Evolutionary conservation across 2,797 vertebrate species (phyloP).

Genomic region (Sebastes vulpes): DNA sequence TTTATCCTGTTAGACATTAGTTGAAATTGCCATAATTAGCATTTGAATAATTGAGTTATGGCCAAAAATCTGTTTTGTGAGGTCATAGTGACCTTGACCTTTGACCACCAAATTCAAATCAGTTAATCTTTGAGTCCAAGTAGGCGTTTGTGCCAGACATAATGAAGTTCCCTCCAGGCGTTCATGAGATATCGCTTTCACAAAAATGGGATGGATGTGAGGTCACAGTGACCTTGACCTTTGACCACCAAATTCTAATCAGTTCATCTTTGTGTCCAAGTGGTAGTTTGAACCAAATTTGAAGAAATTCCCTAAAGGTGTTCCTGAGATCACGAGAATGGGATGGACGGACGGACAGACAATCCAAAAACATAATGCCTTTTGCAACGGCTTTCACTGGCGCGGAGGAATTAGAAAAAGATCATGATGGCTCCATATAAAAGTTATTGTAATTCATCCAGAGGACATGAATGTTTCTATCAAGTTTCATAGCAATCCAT

Average conservation of each 20-base stretch:
- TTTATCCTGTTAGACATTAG: background rate
- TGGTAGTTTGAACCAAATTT: background rate
- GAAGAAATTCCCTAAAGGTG: background rate
- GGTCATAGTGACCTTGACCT: too few species aligned
- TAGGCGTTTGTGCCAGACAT: too few species aligned
- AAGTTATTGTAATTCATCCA: background rate
- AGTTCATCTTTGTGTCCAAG: background rate
- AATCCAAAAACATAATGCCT: background rate
- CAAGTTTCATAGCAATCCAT: background rate
- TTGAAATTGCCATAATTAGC: background rate
- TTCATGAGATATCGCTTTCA: too few species aligned
- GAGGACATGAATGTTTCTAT: background rate
- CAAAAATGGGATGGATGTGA: too few species aligned
- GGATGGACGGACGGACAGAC: background rate
- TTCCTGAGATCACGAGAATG: background rate
- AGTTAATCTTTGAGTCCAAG: too few species aligned
- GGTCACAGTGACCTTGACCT: too few species aligned
- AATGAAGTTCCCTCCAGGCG: too few species aligned
- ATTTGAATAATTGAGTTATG: too few species aligned
- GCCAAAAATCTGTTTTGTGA: too few species aligned
- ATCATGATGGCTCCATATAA: background rate
- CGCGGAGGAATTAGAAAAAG: background rate
- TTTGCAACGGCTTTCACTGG: fast-evolving
- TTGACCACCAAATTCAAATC: too few species aligned
- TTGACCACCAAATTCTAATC: too few species aligned